A percentile compares a stretch with the other conserved stretches of the same genome.
Evolutionary conservation across 2,113 vertebrate genomes (phyloP).

Genomic region (Ictalurus punctatus): DNA sequence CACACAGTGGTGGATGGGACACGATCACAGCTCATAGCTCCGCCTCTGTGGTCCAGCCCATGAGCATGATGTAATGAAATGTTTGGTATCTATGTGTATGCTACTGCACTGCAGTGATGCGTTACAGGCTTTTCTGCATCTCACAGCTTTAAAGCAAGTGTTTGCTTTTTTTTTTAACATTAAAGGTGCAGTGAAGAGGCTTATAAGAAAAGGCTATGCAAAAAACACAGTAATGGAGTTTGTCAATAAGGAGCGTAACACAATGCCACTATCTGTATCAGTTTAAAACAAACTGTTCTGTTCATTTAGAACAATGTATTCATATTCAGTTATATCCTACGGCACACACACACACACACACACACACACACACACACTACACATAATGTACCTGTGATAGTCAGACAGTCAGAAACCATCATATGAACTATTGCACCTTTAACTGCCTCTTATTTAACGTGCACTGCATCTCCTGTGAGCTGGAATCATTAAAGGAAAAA

Average conservation of each 20-base stretch:
- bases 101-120: neutral
- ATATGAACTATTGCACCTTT: neutral
- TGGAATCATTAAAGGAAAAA: conserved; percentile 3
- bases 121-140: neutral
- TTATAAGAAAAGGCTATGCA: neutral
- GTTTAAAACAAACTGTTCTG: neutral
- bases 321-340: neutral
- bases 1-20: neutral
- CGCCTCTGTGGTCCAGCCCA: neutral
- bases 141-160: neutral
- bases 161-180: neutral
- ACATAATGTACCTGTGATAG: neutral
- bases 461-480: neutral
- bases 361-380: conserved; percentile 36
- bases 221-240: neutral
- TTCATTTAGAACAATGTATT: neutral
- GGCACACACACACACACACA: conserved; percentile 32
- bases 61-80: conserved; percentile 3
- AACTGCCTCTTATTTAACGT: neutral
- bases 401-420: neutral
- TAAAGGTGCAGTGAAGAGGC: neutral
- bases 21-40: neutral
- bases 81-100: neutral
- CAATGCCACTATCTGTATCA: neutral
- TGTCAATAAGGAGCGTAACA: neutral